phyloP scores from a whole-genome alignment of 1,140 invertebrate genomes.

The Anthonomus grandis region DNA sequence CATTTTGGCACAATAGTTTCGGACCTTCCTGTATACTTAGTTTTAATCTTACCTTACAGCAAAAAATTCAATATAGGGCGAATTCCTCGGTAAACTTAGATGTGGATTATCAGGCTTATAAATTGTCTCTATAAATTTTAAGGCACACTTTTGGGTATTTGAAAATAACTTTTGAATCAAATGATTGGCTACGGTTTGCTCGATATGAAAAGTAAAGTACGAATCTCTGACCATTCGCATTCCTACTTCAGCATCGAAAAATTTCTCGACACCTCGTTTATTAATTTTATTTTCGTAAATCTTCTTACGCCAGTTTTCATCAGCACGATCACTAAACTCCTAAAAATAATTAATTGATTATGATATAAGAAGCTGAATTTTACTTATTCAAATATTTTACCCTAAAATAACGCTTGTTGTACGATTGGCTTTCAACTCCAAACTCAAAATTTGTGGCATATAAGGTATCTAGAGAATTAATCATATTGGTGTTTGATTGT shows the following conservation, averaged over 20 bases:
- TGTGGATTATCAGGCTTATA: slow-evolving; percentile 11
- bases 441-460: slow-evolving; percentile 55
- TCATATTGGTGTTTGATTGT: slow-evolving; percentile 50
- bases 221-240: slow-evolving; percentile 54
- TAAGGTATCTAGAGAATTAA: slow-evolving; percentile 48
- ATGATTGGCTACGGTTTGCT: slow-evolving; percentile 56
- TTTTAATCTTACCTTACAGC: slow-evolving; percentile 62
- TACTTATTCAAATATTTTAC: slow-evolving; percentile 16
- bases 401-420: slow-evolving; percentile 58
- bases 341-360: slow-evolving; percentile 14
- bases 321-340: slow-evolving; percentile 9
- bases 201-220: slow-evolving; percentile 61
- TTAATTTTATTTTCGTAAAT: slow-evolving; percentile 58
- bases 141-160: slow-evolving; percentile 59
- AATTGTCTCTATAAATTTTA: not conserved
- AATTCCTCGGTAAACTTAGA: slow-evolving; percentile 45
- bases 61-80: slow-evolving; percentile 58
- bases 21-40: too few relatives aligned
- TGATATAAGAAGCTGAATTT: not conserved
- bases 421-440: slow-evolving; percentile 55
- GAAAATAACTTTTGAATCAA: slow-evolving; percentile 58
- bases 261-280: slow-evolving; percentile 52
- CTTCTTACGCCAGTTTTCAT: slow-evolving; percentile 55
- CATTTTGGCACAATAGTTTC: too few relatives aligned
- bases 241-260: slow-evolving; percentile 56